Evolutionary conservation across 2,797 vertebrate species (phyloP), one percentile per base, ranked within the genome.

Genomic region (Alouatta caraya): DNA sequence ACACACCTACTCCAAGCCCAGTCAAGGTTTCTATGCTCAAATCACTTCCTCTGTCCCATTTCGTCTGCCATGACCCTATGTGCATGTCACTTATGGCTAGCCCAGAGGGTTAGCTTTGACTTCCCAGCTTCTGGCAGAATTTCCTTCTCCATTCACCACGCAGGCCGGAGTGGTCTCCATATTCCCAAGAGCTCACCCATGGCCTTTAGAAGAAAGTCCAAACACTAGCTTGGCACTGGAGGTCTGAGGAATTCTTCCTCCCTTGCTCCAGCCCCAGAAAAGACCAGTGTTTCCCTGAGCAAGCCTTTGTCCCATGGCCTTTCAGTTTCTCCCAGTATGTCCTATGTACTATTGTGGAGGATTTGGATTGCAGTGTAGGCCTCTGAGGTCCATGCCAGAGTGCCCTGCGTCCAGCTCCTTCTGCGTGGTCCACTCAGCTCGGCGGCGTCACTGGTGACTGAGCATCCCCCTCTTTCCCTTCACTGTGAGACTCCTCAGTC

Each of bases 371-470:
- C 61, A 14, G 46, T 2, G 73, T 55, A 57, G 1, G 11, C 24
- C n/a, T 9, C 17, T 19, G 14, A 2, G 11, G 5, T 39, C 24
- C 7, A 9, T 0, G 5, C 11, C 10, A 24, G 61, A 48, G 42
- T 64, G 8, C 10, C 33, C 50, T 7, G 6, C 17, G 5, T 50
- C 22, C 59, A 0, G 39, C 26, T 76, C 55, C 44, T 28, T 50
- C 9, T 24, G 30, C 37, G 2, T 1, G 11, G 19, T n/a, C 55
- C 8, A 8, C 39, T 26, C 22, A 2, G 17, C 39, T 17, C 39
- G 14, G 48, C 1, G 4, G 11, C 1, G 37, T 78, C 83, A 3
- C 14, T 8, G 24, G 37, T 33, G 61, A 17, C 48, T 48, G 2
- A 33, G 5, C 8, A 6, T 42, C 15, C 11, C 12, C 26, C 30